Evolutionary conservation across 2,797 vertebrate species (phyloP), one percentile per base, ranked within the genome.

Genomic region (Eremophila alpestris): DNA sequence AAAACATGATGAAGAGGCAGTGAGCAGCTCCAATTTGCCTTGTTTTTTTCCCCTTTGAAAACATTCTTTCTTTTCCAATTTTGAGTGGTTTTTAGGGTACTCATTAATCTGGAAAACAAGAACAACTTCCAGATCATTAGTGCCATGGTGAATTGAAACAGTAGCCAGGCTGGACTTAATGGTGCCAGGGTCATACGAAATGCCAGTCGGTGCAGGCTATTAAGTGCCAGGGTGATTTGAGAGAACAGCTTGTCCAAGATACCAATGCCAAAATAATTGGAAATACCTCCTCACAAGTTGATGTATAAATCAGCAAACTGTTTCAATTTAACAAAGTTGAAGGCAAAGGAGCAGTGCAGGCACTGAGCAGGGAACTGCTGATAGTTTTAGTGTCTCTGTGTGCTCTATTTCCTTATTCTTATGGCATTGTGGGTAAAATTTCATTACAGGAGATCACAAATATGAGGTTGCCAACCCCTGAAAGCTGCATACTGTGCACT

Each of bases 221-320:
- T 96, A 96, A 38, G 84, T 97, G 97, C 98, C 97, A 97, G 97
- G 95, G 97, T 96, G 97, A 97, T 98, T 97, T 97, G 96, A 98
- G 95, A 94, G 97, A 98, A 97, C 98, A 97, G 97, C 97, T 97
- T 98, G 97, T 97, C 97, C 96, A 97, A 95, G 92, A 93, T 95
- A 94, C 3, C 18, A 97, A 97, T 98, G 98, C 98, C 98, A 98
- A 98, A 97, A 97, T 97, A 95, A 97, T 96, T 98, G 97, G 96
- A 98, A 97, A 95, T 95, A 92, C 93, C 96, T 97, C 97, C 77
- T 97, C 97, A 93, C 70, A 92, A 89, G 62, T 84, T 63, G 36
- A 87, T 90, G 89, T 94, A 95, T 97, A 97, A 97, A 97, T 97
- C 96, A 95, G 90, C 92, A 96, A 97, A 97, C 97, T 95, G 82